These are phyloP conservation scores for Mesorhabditis spiculigera DNA, from an alignment of 2,888 invertebrate genomes.

Conservation along the genomic window DNA sequence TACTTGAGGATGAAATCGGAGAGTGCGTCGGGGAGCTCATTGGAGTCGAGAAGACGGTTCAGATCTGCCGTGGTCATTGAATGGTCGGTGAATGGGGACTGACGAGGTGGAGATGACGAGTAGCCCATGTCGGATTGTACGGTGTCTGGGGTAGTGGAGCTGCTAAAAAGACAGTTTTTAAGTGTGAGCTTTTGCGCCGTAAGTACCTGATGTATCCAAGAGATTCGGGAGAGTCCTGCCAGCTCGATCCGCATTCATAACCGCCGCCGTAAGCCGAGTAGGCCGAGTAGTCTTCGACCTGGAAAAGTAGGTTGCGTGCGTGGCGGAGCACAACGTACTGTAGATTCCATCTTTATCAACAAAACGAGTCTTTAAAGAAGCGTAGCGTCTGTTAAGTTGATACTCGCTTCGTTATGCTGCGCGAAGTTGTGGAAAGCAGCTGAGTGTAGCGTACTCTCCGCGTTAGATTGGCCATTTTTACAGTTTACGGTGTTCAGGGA, in stretches of 20 bases:
- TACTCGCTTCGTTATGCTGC: too few relatives aligned
- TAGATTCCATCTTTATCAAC: too few relatives aligned
- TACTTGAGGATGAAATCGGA: slow-evolving; percentile 58
- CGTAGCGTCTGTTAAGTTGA: too few relatives aligned
- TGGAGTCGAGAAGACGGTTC: slow-evolving; percentile 17
- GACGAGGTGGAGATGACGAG: slow-evolving; percentile 28
- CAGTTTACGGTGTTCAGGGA: too few relatives aligned
- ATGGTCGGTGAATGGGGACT: slow-evolving; percentile 12
- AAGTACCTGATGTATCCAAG: slow-evolving; percentile 28
- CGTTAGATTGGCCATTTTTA: too few relatives aligned
- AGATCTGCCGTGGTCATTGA: slow-evolving; percentile 12
- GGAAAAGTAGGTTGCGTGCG: not conserved
- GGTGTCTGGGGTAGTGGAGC: slow-evolving; percentile 51
- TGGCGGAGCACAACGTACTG: too few relatives aligned
- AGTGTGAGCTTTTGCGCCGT: not conserved
- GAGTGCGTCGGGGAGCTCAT: slow-evolving; percentile 54
- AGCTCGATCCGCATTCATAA: slow-evolving; percentile 47
- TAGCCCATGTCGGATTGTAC: slow-evolving; percentile 45
- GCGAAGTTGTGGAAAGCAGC: too few relatives aligned
- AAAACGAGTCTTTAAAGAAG: too few relatives aligned
- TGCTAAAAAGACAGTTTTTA: slow-evolving; percentile 10
- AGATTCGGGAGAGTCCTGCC: slow-evolving; percentile 36
- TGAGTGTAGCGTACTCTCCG: too few relatives aligned
- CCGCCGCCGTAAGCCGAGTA: slow-evolving; percentile 37
- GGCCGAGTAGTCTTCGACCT: slow-evolving; percentile 30